Evolutionary conservation across 1,140 invertebrate species (phyloP), one percentile per base, ranked within the genome.

Genomic region (Formica exsecta): DNA sequence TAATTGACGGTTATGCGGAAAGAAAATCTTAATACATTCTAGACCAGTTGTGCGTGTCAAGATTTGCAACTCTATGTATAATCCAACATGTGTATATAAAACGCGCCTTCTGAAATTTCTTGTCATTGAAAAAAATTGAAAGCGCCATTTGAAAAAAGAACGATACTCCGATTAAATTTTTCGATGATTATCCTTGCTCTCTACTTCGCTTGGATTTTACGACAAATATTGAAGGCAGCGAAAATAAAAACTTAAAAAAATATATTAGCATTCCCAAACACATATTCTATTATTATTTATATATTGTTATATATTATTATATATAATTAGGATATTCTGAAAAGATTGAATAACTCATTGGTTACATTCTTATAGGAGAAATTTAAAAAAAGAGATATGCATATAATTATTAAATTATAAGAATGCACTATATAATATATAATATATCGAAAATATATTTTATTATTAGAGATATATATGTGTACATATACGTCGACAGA

Each of bases 1-100:
- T 90, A 89, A 87, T 87, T 91, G 87, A 83, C 65, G 86, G 68
- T 76, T 90, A 93, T 89, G 91, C 92, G 92, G 92, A 92, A 92
- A 89, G 87, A 68, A 59, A 54, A 57, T n/a, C 90, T 77, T 79
- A 90, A 92, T 87, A 87, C 16, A 44, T 92, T 93, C 92, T 92
- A 91, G 89, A 92, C 87, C 81, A 79, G 86, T 71, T 90, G 85
- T 19, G 16, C 13, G 48, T 51, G 16, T 89, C 73, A 86, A 88
- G 84, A 79, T 25, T 7, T 38, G 70, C 9, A 38, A n/a, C n/a
- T 22, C n/a, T 51, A 11, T 3, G 3, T 48, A 1, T 51, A 51
- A 19, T 19, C 0, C 16, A 51, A 4, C 48, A 51, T 51, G 48
- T 51, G 48, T 51, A 51, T 51, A 16, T 51, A 51, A 51, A 51